phyloP scores from a whole-genome alignment of 2,888 invertebrate genomes.

The Achlya flavicornis region DNA sequence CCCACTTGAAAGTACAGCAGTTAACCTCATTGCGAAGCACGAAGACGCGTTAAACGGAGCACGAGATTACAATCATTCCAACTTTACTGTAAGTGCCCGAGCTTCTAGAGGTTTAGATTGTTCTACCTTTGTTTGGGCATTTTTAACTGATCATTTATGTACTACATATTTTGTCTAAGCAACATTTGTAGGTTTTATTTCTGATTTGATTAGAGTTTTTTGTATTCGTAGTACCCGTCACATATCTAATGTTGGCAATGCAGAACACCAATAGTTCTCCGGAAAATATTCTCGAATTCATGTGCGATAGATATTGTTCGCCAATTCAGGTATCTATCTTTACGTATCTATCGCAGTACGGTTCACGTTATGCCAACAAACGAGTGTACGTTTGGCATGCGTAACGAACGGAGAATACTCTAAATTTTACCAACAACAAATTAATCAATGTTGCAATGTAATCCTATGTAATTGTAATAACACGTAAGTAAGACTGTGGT shows the following conservation, averaged over 20 bases:
- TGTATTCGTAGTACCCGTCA: no score
- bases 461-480: not conserved
- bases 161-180: not conserved
- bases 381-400: not conserved
- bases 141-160: not conserved
- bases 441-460: not conserved
- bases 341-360: not conserved
- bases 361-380: not conserved
- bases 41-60: conserved; percentile 6
- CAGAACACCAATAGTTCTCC: not conserved
- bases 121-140: not conserved
- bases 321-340: not conserved
- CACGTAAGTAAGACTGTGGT: not conserved
- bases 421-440: not conserved
- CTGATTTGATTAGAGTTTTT: no score
- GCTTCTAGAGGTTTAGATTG: not conserved
- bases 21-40: conserved; percentile 5
- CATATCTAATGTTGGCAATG: not conserved
- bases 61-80: conserved; percentile 2
- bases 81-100: conserved; percentile 1
- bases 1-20: not conserved
- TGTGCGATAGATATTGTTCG: not conserved
- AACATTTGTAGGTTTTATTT: not conserved
- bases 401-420: not conserved
- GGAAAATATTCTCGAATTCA: not conserved